Conservation (phyloP, 2,113 vertebrate species). For the Dicerorhinus sumatrensis region DNA sequence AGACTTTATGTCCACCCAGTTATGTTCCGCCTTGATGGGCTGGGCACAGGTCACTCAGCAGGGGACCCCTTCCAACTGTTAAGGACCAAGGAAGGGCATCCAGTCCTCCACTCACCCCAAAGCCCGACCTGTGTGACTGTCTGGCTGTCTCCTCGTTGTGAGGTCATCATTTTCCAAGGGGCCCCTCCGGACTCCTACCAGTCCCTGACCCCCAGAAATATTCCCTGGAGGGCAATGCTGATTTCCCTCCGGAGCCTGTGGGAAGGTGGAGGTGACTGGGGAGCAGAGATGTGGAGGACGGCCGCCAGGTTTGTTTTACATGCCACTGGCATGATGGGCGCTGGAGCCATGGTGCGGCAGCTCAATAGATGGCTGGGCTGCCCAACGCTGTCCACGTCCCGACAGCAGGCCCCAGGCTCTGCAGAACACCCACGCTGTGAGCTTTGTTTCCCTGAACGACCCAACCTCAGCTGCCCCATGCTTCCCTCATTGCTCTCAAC, state of each 20-base stretch:
- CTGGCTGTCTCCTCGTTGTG: background rate
- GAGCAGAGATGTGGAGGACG: background rate
- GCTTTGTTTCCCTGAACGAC: background rate
- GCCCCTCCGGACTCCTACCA: background rate
- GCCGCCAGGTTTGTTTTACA: background rate
- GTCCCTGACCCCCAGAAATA: background rate
- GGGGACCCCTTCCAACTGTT: background rate
- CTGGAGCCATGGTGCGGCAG: background rate
- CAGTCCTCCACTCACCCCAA: background rate
- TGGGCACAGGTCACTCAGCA: background rate
- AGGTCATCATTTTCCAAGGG: background rate
- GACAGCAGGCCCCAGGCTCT: background rate
- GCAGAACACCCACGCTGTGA: background rate
- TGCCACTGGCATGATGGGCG: background rate
- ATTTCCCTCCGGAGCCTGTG: background rate
- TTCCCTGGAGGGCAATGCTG: background rate
- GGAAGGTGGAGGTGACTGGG: background rate
- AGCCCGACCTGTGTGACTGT: background rate
- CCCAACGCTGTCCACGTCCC: fast-evolving
- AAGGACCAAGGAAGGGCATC: background rate
- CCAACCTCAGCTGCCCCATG: background rate
- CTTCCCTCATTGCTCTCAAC: background rate
- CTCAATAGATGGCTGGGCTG: background rate
- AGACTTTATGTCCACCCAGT: background rate
- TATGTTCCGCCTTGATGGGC: background rate